Base-by-base conservation (phyloP, 2,888 invertebrate genomes). In the Camponotus fellah region DNA sequence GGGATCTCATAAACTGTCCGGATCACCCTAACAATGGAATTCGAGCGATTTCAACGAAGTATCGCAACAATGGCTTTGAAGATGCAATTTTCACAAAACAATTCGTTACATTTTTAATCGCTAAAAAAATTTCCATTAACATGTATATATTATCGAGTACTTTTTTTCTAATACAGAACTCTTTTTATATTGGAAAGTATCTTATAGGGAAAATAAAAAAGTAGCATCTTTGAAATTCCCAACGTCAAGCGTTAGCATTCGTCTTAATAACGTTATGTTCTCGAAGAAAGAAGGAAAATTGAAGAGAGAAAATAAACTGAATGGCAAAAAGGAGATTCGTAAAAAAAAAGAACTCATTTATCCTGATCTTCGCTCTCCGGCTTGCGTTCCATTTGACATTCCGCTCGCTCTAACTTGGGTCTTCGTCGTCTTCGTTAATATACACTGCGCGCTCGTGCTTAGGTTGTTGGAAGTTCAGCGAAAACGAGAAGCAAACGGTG, bases 391-490 rank as follows among this genome's bases (percentile, higher is more conserved):
- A 72, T 77, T 68, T 87, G 86, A 88, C 84, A 86, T 88, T 88
- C 87, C 81, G 66, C 83, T 75, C 68, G 77, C 17, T 77, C 85
- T 81, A 82, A 87, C 86, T 80, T 71, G 43, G 26, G 49, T 69
- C 79, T 60, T 79, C 82, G 82, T 83, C 85, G 86, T 86, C 86
- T 89, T 86, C 85, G 88, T 89, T 89, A 88, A 88, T 86, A 82
- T 85, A 86, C 85, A 85, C 83, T 71, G 71, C 26, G 83, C 62
- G 75, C 74, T 79, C 66, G 72, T 58, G 69, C 76, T 86, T 58
- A 60, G 85, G 49, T 71, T 69, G 79, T 62, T 69, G 62, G 62
- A 83, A 84, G 75, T 76, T 81, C 21, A 34, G 69, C 82, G 82
- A 74, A 68, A 80, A 64, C 83, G 82, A 87, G 76, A 64, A 83